Evolutionary conservation across 1,140 invertebrate genomes (phyloP).

Genomic region (Anastrepha obliqua): DNA sequence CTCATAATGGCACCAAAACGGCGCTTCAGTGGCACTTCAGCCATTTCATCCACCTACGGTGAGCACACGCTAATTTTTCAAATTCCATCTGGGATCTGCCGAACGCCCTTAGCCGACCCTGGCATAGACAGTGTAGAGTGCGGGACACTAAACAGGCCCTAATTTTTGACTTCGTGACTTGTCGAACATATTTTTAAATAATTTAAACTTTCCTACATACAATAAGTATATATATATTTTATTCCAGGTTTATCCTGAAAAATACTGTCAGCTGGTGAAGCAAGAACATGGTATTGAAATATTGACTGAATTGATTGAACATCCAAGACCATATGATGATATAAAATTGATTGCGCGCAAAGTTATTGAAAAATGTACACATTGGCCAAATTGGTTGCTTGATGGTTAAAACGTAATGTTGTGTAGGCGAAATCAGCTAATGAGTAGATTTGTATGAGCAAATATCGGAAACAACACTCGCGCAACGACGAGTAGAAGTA

Average conservation of each 20-base stretch:
- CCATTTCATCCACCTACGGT: no score
- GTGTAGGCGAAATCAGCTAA: no score
- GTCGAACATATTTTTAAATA: no score
- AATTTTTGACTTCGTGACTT: no score
- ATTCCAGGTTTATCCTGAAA: slow-evolving; percentile 78
- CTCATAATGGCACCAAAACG: no score
- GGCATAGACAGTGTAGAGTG: no score
- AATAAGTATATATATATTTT: not conserved
- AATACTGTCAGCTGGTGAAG: slow-evolving; percentile 92
- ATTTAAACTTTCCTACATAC: no score
- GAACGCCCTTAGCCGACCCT: no score
- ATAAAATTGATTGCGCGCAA: slow-evolving; percentile 82
- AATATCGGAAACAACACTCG: not conserved
- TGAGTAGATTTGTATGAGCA: not conserved
- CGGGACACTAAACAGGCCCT: no score
- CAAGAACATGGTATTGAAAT: slow-evolving; percentile 88
- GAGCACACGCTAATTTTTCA: no score
- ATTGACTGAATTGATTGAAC: slow-evolving; percentile 81
- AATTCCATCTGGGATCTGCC: no score
- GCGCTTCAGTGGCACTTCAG: no score
- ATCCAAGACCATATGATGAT: slow-evolving; percentile 78
- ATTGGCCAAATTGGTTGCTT: slow-evolving; percentile 62
- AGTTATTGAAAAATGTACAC: slow-evolving; percentile 81
- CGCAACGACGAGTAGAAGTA: not conserved
- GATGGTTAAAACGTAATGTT: slow-evolving; percentile 61